Evolutionary conservation across 2,888 invertebrate species (phyloP).

Genomic region (Aplocera efformata): DNA sequence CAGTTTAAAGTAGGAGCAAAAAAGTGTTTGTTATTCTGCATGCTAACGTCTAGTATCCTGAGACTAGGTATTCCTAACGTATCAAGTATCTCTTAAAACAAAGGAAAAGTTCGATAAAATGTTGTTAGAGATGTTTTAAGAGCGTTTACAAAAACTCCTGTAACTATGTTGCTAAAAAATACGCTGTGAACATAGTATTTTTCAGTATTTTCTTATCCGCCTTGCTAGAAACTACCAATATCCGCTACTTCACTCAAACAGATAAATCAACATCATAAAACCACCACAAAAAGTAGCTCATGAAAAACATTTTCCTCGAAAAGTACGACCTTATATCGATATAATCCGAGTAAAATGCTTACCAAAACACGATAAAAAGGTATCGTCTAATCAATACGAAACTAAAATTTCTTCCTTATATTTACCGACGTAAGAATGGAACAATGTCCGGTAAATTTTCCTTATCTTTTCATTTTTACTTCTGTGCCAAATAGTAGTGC

Average conservation of each 20-base stretch:
- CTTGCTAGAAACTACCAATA: conserved; percentile 10
- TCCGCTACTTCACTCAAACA: conserved; percentile 4
- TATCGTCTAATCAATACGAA: conserved; percentile 12
- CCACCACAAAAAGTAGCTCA: conserved; percentile 3
- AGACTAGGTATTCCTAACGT: too few species aligned
- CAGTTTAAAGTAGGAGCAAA: too few species aligned
- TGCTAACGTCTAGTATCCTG: too few species aligned
- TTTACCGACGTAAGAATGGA: conserved; percentile 9
- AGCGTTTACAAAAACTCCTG: too few species aligned
- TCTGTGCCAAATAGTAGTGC: neutral
- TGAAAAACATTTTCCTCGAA: conserved; percentile 6
- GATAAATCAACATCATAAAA: conserved; percentile 15
- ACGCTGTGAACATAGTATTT: too few species aligned
- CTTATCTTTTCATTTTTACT: conserved; percentile 10
- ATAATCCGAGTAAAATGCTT: neutral
- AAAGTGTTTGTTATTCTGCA: too few species aligned
- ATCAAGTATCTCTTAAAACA: too few species aligned
- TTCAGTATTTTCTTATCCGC: neutral
- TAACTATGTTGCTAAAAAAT: too few species aligned
- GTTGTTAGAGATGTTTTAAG: too few species aligned
- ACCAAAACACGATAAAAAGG: conserved; percentile 14
- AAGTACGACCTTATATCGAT: too few species aligned
- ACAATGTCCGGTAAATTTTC: conserved; percentile 13
- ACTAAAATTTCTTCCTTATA: conserved; percentile 14
- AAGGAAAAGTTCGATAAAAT: too few species aligned